A percentile compares a stretch with the other conserved stretches of the same genome.
Conservation (phyloP, 2,113 vertebrate genomes). For the Collichthys lucidus region DNA sequence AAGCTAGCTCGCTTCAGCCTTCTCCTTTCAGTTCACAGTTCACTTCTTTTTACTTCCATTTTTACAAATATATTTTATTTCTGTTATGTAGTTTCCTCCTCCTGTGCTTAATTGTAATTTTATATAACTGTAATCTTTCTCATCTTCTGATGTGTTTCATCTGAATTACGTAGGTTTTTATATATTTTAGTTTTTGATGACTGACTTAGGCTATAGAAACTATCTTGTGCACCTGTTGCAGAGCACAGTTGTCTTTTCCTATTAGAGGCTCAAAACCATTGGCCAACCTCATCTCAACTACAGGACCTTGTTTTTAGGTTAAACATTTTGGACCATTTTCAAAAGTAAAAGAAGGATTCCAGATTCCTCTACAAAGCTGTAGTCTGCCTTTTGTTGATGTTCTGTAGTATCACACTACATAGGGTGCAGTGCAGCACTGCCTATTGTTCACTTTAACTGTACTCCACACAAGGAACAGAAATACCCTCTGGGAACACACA, state of each 20-base stretch:
- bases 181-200: background rate
- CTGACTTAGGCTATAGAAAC: background rate
- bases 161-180: background rate
- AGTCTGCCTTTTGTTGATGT: slow-evolving; percentile 43
- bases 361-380: slow-evolving; percentile 37
- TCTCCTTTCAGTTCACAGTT: slow-evolving; percentile 44
- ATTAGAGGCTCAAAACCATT: background rate
- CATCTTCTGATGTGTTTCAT: background rate
- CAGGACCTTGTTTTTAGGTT: background rate
- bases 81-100: background rate
- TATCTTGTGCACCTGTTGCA: slow-evolving; percentile 42
- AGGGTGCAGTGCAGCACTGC: slow-evolving; percentile 57
- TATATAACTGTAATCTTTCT: background rate
- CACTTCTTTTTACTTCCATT: slow-evolving; percentile 35
- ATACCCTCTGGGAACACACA: slow-evolving; percentile 64
- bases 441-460: slow-evolving; percentile 76
- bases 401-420: slow-evolving; percentile 51
- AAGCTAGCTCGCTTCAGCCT: slow-evolving; percentile 48
- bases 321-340: slow-evolving; percentile 17
- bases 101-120: background rate
- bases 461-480: slow-evolving; percentile 65
- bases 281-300: background rate
- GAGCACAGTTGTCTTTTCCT: background rate
- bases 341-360: slow-evolving; percentile 17
- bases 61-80: background rate